Evolutionary conservation across 2,888 invertebrate genomes (phyloP), one percentile per base, ranked within the genome.

Genomic region (Apamea crenata): DNA sequence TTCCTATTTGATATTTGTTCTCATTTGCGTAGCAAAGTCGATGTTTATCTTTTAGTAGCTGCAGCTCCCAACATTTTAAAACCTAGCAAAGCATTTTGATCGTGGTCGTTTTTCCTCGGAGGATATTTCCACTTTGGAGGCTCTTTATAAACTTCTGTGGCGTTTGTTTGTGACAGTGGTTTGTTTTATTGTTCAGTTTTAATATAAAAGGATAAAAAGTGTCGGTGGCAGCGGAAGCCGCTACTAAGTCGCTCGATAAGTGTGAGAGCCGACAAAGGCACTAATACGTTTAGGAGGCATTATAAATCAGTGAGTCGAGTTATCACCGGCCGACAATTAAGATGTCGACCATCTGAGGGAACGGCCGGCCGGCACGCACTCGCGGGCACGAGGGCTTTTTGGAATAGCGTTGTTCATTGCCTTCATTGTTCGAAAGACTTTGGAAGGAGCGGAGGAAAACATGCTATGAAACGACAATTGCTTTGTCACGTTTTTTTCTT

Each of bases 281-380:
- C 93, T 94, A 95, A 95, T 94, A 94, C 94, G 92, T 93, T 95
- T 92, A 92, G 93, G 91, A 87, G 85, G 93, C 92, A 93, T 94
- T 96, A 96, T 96, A 96, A 97, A 97, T 97, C 96, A 95, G 93
- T 91, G 89, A 92, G 90, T 89, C 91, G 88, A 91, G 94, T 94
- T 95, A 96, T 96, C 96, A 89, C 91, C 92, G 88, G 88, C 82
- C 84, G 92, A 95, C 96, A 96, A 96, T 96, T 96, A 96, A 96
- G 96, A 96, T 93, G 94, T 96, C 94, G 83, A 81, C 85, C 83
- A 83, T 82, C 84, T 86, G 85, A 87, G 85, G 68, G 87, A 90
- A 89, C 84, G 90, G 69, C 81, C 87, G 84, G 74, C 40, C 66
- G 80, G 86, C 90, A 89, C 87, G 89, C 90, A 90, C 87, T 74